Conservation (phyloP, 2,113 vertebrate species). For the Tragelaphus strepsiceros region DNA sequence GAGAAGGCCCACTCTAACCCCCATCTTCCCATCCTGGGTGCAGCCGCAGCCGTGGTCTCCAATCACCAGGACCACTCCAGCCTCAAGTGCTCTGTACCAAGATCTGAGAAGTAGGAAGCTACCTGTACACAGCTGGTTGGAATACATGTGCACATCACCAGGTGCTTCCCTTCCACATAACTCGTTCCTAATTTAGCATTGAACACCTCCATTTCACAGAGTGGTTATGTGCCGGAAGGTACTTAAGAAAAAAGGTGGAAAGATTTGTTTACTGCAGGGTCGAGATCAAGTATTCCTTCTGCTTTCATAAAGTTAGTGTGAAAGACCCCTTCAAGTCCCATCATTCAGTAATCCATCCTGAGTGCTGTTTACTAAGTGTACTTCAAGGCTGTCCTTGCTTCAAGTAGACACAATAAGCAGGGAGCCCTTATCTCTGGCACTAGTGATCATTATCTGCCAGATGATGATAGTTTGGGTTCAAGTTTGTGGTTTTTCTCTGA, state of each 20-base stretch:
- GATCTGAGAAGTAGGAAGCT: background rate
- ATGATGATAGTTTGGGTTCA: background rate
- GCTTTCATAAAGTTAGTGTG: background rate
- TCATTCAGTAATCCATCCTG: accelerated
- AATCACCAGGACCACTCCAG: accelerated
- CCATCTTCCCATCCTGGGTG: accelerated
- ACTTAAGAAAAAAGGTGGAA: background rate
- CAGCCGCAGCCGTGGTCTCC: background rate
- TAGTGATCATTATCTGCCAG: background rate
- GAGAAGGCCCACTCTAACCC: background rate
- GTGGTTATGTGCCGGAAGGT: background rate
- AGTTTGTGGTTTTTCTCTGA: background rate
- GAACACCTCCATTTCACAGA: background rate
- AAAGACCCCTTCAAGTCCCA: no score
- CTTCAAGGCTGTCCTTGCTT: background rate
- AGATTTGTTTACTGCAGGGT: background rate
- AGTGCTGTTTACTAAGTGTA: accelerated
- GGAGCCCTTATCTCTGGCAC: background rate
- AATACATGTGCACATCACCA: background rate
- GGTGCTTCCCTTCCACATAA: background rate
- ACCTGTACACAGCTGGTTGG: accelerated
- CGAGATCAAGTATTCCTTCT: background rate
- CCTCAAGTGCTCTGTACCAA: background rate
- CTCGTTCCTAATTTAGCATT: background rate
- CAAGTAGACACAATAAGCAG: accelerated